phyloP scores from a whole-genome alignment of 1,140 invertebrate species.

The Drosophila eugracilis region DNA sequence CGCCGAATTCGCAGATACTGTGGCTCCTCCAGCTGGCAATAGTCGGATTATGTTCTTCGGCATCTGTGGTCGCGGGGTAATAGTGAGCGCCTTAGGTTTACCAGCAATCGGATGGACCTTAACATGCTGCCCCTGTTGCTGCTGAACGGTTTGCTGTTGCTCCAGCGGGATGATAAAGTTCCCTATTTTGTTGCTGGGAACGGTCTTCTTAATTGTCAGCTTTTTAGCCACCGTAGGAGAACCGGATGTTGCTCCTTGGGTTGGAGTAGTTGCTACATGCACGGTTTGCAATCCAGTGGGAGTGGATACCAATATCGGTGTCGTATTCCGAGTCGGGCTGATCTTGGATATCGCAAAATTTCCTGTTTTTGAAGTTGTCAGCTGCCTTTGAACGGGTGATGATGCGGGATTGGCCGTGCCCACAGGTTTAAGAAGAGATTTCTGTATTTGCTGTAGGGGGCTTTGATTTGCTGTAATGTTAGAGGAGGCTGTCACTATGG shows the following conservation, averaged over 20 bases:
- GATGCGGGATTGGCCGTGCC: slow-evolving; percentile 12
- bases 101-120: slow-evolving; percentile 13
- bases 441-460: slow-evolving; percentile 46
- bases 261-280: slow-evolving; percentile 78
- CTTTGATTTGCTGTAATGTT: slow-evolving; percentile 11
- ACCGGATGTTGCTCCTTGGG: slow-evolving; percentile 15
- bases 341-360: slow-evolving; percentile 49
- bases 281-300: slow-evolving; percentile 79
- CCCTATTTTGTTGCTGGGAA: slow-evolving; percentile 18
- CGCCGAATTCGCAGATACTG: not conserved
- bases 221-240: slow-evolving; percentile 46
- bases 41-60: slow-evolving; percentile 72
- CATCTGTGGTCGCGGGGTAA: slow-evolving; percentile 61
- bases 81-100: slow-evolving; percentile 23
- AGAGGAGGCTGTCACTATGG: slow-evolving; percentile 8
- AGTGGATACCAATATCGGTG: slow-evolving; percentile 80
- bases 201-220: slow-evolving; percentile 64
- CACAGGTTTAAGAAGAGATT: slow-evolving; percentile 72
- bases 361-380: slow-evolving; percentile 6
- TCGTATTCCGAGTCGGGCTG: slow-evolving; percentile 57
- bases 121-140: slow-evolving; percentile 17
- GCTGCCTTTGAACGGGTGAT: slow-evolving; percentile 18
- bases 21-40: slow-evolving; percentile 42
- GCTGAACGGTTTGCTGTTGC: slow-evolving; percentile 39
- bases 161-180: slow-evolving; percentile 65